A percentile compares a stretch with the other conserved stretches of the same genome.
Conservation (phyloP, 2,888 invertebrate species). For the Melinaea menophilus region DNA sequence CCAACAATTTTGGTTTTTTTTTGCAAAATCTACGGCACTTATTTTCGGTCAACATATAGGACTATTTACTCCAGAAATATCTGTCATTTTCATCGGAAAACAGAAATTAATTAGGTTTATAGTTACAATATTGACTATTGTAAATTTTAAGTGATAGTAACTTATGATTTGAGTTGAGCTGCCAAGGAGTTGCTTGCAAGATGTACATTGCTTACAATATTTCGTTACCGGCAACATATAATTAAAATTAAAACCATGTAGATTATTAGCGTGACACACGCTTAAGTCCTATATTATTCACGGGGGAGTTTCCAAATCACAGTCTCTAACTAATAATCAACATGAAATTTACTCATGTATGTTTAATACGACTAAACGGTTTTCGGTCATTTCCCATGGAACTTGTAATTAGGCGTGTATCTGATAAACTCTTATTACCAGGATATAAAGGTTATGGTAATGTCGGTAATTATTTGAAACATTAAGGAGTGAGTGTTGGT, state of each 20-base stretch:
- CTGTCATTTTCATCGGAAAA: too few relatives aligned
- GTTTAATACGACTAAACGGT: constrained; percentile 70
- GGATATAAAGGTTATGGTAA: constrained; percentile 33
- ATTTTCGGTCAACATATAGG: too few relatives aligned
- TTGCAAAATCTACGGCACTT: too few relatives aligned
- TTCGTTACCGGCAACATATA: neutral
- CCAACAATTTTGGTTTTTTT: too few relatives aligned
- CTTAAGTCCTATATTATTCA: constrained; percentile 47
- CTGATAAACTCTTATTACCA: constrained; percentile 35
- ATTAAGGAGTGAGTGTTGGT: constrained; percentile 66
- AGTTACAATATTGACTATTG: too few relatives aligned
- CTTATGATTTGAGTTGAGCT: too few relatives aligned
- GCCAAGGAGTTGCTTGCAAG: too few relatives aligned
- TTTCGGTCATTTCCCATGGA: constrained; percentile 66
- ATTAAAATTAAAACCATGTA: constrained; percentile 8
- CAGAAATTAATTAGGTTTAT: too few relatives aligned
- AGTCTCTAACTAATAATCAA: constrained; percentile 61
- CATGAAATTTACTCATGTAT: constrained; percentile 63
- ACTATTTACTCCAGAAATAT: too few relatives aligned
- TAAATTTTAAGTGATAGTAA: too few relatives aligned
- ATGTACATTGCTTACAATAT: neutral
- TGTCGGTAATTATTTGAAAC: constrained; percentile 50
- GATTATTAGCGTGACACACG: constrained; percentile 20
- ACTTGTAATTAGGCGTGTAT: constrained; percentile 53
- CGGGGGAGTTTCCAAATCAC: constrained; percentile 62